Conservation (phyloP, 2,888 invertebrate species). For the Mylabris sibirica region DNA sequence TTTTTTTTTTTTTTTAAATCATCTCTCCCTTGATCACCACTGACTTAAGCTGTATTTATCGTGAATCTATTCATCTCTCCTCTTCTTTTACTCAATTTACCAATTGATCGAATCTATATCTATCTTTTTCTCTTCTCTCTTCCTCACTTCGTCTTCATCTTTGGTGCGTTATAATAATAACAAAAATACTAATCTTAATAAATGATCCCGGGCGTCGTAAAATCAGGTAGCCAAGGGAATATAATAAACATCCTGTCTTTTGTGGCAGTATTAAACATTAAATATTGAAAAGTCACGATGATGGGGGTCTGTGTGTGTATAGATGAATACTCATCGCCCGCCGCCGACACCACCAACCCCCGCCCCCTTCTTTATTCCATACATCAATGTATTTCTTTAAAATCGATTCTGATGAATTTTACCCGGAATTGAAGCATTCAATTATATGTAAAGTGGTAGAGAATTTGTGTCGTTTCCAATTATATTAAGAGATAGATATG, state of each 20-base stretch:
- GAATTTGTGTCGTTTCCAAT: neutral
- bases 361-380: neutral
- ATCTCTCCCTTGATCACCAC: neutral
- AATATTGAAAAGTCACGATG: slow-evolving; percentile 40
- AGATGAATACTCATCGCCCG: neutral
- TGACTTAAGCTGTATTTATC: neutral
- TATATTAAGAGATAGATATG: neutral
- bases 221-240: slow-evolving; percentile 42
- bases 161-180: slow-evolving; percentile 36
- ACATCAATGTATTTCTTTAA: neutral
- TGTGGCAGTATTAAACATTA: slow-evolving; percentile 38
- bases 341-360: neutral
- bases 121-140: neutral
- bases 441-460: neutral
- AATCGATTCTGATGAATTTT: neutral
- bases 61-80: neutral
- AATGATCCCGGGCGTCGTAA: slow-evolving; percentile 40
- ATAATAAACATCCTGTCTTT: slow-evolving; percentile 45
- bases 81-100: neutral
- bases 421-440: neutral
- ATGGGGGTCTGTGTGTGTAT: slow-evolving; percentile 19
- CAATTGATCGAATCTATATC: neutral
- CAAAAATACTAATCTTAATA: slow-evolving; percentile 44
- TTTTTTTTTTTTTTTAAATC: neutral
- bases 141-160: neutral